phyloP scores from a whole-genome alignment of 1,140 invertebrate genomes.

The Ceratosolen solmsi region DNA sequence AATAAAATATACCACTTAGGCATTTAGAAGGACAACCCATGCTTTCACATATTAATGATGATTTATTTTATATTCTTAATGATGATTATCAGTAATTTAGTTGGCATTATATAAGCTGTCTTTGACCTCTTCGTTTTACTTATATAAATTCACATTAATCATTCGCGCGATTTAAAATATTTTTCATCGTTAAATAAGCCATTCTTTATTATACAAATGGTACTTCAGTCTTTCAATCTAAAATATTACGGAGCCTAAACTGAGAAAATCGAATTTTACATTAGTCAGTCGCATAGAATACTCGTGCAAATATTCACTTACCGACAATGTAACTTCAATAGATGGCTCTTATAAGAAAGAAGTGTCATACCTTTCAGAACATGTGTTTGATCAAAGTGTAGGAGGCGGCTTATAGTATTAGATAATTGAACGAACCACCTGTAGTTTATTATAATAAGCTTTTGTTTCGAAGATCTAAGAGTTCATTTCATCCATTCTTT shows the following conservation, averaged over 20 bases:
- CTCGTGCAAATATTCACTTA: too few species aligned
- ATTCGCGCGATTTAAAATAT: not conserved
- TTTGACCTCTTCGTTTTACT: not conserved
- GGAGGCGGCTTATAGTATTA: not conserved
- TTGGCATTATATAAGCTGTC: not conserved
- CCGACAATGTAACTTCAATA: too few species aligned
- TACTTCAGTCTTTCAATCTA: not conserved
- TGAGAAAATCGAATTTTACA: too few species aligned
- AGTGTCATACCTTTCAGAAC: not conserved
- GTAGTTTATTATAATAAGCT: conserved; percentile 7
- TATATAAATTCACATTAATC: not conserved
- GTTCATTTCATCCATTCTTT: not conserved
- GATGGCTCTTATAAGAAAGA: too few species aligned
- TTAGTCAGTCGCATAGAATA: too few species aligned
- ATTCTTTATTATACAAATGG: not conserved
- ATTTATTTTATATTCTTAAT: not conserved
- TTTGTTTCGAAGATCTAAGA: not conserved
- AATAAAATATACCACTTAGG: not conserved
- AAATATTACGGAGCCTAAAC: too few species aligned
- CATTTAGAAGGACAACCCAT: not conserved
- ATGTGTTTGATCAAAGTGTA: not conserved
- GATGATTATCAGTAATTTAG: not conserved
- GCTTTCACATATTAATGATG: not conserved
- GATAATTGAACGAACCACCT: conserved; percentile 15
- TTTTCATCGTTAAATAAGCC: not conserved